phyloP scores from a whole-genome alignment of 2,797 vertebrate genomes.

The Anabacerthia variegaticeps region DNA sequence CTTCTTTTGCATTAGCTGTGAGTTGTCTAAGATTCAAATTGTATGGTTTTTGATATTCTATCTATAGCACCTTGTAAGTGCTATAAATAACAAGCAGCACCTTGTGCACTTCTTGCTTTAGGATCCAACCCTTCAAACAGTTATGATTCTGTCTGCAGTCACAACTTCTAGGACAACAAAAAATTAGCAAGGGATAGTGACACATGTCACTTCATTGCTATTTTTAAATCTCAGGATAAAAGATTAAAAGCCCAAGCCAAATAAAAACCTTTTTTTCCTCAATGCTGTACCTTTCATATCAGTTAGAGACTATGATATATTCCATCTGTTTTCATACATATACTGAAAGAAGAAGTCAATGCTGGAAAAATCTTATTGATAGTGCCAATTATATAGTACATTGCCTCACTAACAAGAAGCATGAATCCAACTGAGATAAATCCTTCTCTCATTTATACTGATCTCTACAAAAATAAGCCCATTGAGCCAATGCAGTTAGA shows the following conservation, averaged over 20 bases:
- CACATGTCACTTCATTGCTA: background rate
- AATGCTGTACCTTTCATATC: background rate
- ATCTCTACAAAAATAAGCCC: conserved; percentile 29
- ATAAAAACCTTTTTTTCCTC: background rate
- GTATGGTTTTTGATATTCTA: background rate
- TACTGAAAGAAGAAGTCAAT: background rate
- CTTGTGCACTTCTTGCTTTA: background rate
- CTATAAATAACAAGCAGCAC: background rate
- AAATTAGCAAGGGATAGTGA: background rate
- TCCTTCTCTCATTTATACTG: conserved; percentile 19
- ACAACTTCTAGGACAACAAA: background rate
- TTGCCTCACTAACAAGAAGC: conserved; percentile 26
- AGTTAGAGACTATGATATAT: background rate
- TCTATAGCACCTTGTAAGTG: background rate
- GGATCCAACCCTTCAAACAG: background rate
- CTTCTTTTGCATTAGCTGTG: background rate
- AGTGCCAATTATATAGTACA: conserved; percentile 6
- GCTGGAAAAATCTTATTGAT: background rate
- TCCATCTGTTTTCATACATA: conserved; percentile 3
- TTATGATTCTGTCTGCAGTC: background rate
- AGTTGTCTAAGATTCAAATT: background rate
- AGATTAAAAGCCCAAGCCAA: background rate
- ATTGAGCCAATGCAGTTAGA: background rate
- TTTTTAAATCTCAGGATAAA: background rate
- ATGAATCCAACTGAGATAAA: conserved; percentile 14